phyloP scores from a whole-genome alignment of 2,888 invertebrate species.

The Toxonevra muliebris region DNA sequence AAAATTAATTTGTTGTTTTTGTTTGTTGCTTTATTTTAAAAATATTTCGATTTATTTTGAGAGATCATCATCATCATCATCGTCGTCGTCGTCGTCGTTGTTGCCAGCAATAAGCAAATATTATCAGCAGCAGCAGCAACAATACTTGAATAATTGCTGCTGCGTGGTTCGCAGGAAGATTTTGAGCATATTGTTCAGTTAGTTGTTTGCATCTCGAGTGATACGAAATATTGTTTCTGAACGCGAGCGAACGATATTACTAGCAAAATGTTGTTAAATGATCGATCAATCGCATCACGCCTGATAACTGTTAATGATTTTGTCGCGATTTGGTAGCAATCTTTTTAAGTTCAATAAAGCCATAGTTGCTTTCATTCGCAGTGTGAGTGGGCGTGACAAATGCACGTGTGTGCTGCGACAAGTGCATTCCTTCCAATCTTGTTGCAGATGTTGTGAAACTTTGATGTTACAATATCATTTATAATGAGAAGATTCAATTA shows the following conservation, averaged over 20 bases:
- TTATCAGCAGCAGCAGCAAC: constrained; percentile 24
- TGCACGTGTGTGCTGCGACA: constrained; percentile 9
- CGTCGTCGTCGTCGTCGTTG: constrained; percentile 34
- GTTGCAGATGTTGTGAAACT: neutral
- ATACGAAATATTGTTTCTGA: constrained; percentile 16
- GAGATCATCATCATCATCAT: constrained; percentile 43
- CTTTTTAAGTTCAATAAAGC: too few relatives aligned
- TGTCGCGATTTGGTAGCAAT: too few relatives aligned
- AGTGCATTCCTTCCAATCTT: neutral
- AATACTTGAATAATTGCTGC: constrained; percentile 29
- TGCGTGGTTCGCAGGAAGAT: constrained; percentile 5
- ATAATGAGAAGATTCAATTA: too few relatives aligned
- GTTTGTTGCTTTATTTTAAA: constrained; percentile 50
- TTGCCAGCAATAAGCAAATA: constrained; percentile 24
- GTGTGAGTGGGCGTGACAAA: constrained; percentile 11
- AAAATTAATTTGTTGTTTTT: neutral
- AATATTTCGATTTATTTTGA: constrained; percentile 59
- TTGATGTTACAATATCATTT: too few relatives aligned
- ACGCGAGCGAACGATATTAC: neutral
- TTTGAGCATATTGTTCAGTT: constrained; percentile 25
- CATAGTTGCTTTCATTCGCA: neutral
- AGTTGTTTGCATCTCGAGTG: constrained; percentile 26
- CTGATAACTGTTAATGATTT: too few relatives aligned
- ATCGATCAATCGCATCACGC: too few relatives aligned
- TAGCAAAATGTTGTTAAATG: too few relatives aligned